A percentile compares a stretch with the other conserved stretches of the same genome.
These are phyloP conservation scores for Dermatemys mawii DNA, from an alignment of 2,113 vertebrate species.

Conservation along the genomic window DNA sequence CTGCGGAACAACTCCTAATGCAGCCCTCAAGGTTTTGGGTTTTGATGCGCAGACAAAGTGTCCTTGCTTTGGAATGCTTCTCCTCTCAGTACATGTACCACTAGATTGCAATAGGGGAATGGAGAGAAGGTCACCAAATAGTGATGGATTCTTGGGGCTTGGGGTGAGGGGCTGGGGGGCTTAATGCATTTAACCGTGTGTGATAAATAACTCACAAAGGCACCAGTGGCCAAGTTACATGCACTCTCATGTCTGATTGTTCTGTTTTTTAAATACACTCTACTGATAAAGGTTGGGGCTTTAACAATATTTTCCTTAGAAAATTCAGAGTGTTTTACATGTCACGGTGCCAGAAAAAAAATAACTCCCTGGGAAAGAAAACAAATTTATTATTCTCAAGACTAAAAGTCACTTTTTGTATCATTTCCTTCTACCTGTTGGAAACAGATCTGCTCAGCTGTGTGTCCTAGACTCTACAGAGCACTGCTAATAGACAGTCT, in stretches of 20 bases:
- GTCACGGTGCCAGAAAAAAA: conserved; percentile 65
- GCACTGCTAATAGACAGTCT: neutral
- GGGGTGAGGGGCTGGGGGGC: neutral
- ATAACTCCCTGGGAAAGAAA: conserved; percentile 50
- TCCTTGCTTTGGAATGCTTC: neutral
- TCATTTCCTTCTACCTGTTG: conserved; percentile 58
- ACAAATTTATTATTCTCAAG: conserved; percentile 45
- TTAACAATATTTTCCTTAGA: conserved; percentile 60
- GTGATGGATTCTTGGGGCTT: neutral
- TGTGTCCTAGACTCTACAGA: neutral
- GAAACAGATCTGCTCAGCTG: neutral
- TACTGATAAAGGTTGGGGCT: conserved; percentile 18
- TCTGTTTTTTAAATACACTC: conserved; percentile 43
- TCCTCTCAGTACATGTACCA: neutral
- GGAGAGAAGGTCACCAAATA: neutral
- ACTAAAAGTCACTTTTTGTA: conserved; percentile 61
- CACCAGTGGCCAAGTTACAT: conserved; percentile 33
- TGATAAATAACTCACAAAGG: neutral
- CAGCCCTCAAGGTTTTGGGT: neutral
- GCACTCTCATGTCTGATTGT: conserved; percentile 57
- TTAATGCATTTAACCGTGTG: neutral
- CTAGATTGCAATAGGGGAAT: neutral
- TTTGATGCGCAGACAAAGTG: neutral
- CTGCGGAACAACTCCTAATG: neutral
- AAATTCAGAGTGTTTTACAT: conserved; percentile 60